phyloP scores from a whole-genome alignment of 1,140 invertebrate genomes.

The Trypoxylus dichotomus region DNA sequence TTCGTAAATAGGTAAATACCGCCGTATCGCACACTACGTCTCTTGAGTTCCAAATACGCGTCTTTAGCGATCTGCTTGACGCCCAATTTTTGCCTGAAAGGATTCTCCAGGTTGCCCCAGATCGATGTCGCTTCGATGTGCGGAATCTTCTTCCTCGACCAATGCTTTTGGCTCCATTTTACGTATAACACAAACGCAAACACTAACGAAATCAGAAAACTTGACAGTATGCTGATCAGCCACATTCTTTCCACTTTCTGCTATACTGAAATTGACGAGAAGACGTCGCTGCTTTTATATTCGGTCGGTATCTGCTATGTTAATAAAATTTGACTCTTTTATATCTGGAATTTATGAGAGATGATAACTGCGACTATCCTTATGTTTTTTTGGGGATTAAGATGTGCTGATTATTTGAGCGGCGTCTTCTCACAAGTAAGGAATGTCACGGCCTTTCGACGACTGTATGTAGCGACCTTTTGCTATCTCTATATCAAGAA shows the following conservation, averaged over 20 bases:
- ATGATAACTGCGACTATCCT: no score
- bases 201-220: neutral
- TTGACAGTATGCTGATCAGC: neutral
- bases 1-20: slow-evolving; percentile 8
- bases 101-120: slow-evolving; percentile 40
- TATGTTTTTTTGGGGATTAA: no score
- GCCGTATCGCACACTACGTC: neutral
- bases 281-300: no score
- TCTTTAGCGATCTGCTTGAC: neutral
- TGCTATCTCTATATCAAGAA: no score
- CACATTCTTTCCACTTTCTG: neutral
- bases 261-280: no score
- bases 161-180: slow-evolving; percentile 32
- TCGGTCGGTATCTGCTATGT: no score
- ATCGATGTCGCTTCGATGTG: slow-evolving; percentile 32
- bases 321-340: no score
- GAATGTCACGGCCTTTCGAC: no score
- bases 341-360: no score
- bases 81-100: neutral
- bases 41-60: slow-evolving; percentile 8
- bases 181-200: slow-evolving; percentile 19
- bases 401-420: no score
- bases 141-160: slow-evolving; percentile 33
- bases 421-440: no score
- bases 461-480: no score